Conservation (phyloP, 2,113 vertebrate species). For the Crotalus horridus region DNA sequence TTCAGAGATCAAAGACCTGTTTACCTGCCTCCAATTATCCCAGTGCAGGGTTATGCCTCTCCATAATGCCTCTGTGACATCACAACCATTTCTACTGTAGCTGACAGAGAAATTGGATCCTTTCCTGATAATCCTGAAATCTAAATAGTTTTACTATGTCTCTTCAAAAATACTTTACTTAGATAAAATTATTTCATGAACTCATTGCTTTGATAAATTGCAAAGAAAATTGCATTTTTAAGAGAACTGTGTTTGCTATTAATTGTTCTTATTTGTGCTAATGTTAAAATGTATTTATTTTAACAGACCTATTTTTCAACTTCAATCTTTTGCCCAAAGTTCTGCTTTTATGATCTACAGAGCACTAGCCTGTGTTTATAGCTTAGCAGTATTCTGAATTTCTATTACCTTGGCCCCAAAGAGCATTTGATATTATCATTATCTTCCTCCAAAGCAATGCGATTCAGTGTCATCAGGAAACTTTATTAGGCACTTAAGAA, state of each 20-base stretch:
- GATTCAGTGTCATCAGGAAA: conserved; percentile 46
- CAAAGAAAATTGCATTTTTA: too few species aligned
- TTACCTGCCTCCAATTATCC: not conserved
- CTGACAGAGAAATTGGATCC: not conserved
- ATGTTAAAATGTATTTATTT: conserved; percentile 56
- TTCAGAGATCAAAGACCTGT: not conserved
- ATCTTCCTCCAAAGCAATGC: conserved; percentile 38
- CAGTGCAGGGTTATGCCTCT: not conserved
- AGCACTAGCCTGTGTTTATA: conserved; percentile 48
- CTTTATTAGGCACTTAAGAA: conserved; percentile 46
- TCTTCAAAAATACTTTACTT: too few species aligned
- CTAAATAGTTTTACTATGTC: too few species aligned
- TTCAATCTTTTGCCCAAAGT: conserved; percentile 30
- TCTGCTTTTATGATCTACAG: not conserved
- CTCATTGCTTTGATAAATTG: too few species aligned
- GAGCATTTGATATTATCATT: conserved; percentile 60
- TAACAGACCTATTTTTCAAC: conserved; percentile 37
- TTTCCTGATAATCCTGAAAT: not conserved
- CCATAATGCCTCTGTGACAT: not conserved
- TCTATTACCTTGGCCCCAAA: conserved; percentile 53
- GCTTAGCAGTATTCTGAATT: conserved; percentile 51
- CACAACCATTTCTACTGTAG: not conserved
- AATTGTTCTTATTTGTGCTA: conserved; percentile 12
- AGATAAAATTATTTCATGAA: too few species aligned
- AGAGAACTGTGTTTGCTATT: not conserved